Evolutionary conservation across 2,113 vertebrate genomes (phyloP).

Genomic region (Struthidea cinerea): DNA sequence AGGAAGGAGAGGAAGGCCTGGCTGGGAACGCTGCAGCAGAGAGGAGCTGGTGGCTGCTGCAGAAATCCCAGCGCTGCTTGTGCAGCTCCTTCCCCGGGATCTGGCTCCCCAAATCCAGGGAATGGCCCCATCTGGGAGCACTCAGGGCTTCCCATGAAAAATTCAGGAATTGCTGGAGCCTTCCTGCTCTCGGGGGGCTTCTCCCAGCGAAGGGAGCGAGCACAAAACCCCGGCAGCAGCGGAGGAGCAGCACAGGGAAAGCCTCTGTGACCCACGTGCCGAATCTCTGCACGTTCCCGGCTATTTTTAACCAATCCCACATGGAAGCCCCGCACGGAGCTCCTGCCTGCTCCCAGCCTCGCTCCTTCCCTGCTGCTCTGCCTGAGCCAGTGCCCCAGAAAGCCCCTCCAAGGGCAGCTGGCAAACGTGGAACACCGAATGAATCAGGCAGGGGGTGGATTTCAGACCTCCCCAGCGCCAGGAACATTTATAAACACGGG

Average conservation of each 20-base stretch:
- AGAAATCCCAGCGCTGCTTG: accelerated
- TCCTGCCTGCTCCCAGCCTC: background rate
- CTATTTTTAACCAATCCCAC: conserved; percentile 43
- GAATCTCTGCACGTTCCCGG: background rate
- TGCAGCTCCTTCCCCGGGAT: background rate
- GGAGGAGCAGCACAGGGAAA: background rate
- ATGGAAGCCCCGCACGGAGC: background rate
- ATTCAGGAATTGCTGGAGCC: accelerated
- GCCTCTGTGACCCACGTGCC: background rate
- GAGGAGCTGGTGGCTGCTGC: background rate
- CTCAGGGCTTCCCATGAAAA: background rate
- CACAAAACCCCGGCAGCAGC: background rate
- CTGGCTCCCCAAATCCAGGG: background rate
- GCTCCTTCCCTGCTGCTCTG: background rate
- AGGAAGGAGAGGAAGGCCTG: background rate
- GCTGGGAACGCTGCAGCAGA: accelerated
- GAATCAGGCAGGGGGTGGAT: background rate
- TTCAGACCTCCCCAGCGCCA: background rate
- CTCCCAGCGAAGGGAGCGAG: accelerated
- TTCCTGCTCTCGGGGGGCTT: background rate
- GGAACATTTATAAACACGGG: background rate
- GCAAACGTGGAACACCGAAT: accelerated
- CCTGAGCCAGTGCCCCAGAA: background rate
- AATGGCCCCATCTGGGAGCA: accelerated
- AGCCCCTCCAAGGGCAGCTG: background rate